Evolutionary conservation across 2,113 vertebrate genomes (phyloP), one percentile per base, ranked within the genome.

Genomic region (Varanus salvator): DNA sequence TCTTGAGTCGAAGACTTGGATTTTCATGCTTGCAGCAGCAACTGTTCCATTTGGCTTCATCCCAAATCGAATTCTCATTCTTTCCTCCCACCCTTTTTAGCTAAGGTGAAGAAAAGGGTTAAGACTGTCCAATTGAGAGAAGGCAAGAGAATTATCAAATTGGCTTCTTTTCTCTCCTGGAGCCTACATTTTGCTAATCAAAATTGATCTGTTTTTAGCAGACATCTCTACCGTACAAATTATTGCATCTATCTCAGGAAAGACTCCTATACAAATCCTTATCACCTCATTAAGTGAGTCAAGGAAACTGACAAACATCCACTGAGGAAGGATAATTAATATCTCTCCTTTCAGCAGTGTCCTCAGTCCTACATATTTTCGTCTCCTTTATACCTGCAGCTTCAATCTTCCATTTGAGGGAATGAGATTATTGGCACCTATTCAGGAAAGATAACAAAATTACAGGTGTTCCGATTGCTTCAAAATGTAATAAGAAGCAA

Each of bases 261-360:
- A 57, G 76, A 29, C 66, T 48, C 88, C 64, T 80, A 57, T 54
- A 60, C 64, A 78, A 80, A 85, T 80, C 75, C 75, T 80, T 72
- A 89, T 85, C 75, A 80, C 64, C 64, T 90, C 88, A 90, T 90
- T 85, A 90, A 85, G 34, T 31, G n/a, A 90, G 27, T 71, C 64
- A 85, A 85, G 80, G 50, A 80, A 85, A 71, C 60, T 69, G 76
- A 87, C 86, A 87, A 87, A 80, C 64, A 80, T 80, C 82, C 38
- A 31, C 64, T 12, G 48, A 85, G 60, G 82, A 78, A 85, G 74
- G 64, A 89, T 85, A 89, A 89, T 89, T 85, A 85, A 89, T 85
- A 85, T 80, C 48, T 85, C 48, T 89, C 74, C 85, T 31, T 78
- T 80, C 83, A 68, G 34, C 64, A 23, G 48, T 8, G 74, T 48